A percentile compares a stretch with the other conserved stretches of the same genome.
Evolutionary conservation across 2,888 invertebrate genomes (phyloP).

Genomic region (Punctoribates punctum): DNA sequence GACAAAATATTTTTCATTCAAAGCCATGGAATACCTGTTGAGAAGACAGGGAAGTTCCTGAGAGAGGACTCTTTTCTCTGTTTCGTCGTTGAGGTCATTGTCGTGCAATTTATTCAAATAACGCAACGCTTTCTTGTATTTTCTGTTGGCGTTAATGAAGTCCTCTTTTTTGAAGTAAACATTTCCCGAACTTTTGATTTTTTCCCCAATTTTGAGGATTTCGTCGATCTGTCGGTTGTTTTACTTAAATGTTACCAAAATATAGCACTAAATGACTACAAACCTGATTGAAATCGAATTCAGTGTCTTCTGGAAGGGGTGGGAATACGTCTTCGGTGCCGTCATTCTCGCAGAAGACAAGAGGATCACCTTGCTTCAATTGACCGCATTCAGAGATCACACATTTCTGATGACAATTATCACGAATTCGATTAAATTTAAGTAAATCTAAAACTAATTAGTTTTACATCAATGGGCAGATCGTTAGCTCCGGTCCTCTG

Average conservation of each 20-base stretch:
- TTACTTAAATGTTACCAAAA: conserved; percentile 10
- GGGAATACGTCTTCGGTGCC: conserved; percentile 68
- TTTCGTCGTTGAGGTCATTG: conserved; percentile 50
- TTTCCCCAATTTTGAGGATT: conserved; percentile 56
- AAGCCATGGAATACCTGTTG: conserved; percentile 58
- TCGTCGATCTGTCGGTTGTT: not conserved
- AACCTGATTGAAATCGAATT: conserved; percentile 52
- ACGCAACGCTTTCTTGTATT: conserved; percentile 74
- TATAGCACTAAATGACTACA: conserved; percentile 35
- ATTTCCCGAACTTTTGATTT: conserved; percentile 68
- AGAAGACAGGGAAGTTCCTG: conserved; percentile 60
- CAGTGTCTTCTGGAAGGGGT: conserved; percentile 73
- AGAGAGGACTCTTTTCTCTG: conserved; percentile 53
- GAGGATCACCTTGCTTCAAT: conserved; percentile 60
- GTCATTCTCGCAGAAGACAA: conserved; percentile 67
- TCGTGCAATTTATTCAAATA: conserved; percentile 55
- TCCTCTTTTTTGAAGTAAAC: conserved; percentile 62
- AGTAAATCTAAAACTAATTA: not conserved
- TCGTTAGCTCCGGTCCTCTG: conserved; percentile 44
- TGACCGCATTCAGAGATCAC: conserved; percentile 72
- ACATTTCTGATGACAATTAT: conserved; percentile 59
- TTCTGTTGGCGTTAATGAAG: conserved; percentile 65
- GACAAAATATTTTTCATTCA: conserved; percentile 41
- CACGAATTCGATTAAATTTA: not conserved
- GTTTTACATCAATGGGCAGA: conserved; percentile 45